Evolutionary conservation across 64 coral and sea anemone species (phyloP), one percentile per base, ranked within the genome.

Genomic region (Pocillopora verrucosa): DNA sequence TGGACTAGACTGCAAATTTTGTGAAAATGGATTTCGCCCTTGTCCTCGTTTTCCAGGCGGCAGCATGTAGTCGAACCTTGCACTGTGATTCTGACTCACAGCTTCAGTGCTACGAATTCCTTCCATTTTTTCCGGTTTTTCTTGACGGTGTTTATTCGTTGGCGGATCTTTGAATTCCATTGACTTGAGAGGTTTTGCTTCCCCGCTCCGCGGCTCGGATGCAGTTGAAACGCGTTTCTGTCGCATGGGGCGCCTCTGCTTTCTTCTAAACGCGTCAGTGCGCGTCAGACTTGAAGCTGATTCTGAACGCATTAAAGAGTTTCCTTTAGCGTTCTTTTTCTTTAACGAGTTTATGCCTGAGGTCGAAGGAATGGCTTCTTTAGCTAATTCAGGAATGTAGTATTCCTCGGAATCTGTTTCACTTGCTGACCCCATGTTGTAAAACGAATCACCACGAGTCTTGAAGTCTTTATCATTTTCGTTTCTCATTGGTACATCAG

Each of bases 41-140:
- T 22, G 6, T 45, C 69, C 34, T 26, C 36, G 59, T 15, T 82
- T 80, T 36, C 90, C 90, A 3, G 90, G 90, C 22, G 90, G 90
- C 2, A 72, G 22, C 90, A 92, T 92, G 76, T 92, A 92, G 56
- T 92, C 75, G 37, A 92, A 92, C 13, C 82, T 58, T 59, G 76
- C 58, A 36, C 82, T 70, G 22, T 85, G 65, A 20, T 72, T 85
- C 68, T 85, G 82, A 14, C 82, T 72, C 1, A 72, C 82, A 20
- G 36, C 60, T 9, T 87, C 82, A 65, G 58, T 85, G 10, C 81
- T 86, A 11, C 80, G 34, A 65, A 76, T 9, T 67, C 72, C 34
- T 9, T 36, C 16, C n/a, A 62, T 19, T 3, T 61, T 90, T 61
- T 56, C 70, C 16, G 34, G 37, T 85, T 63, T 36, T 30, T 37